Evolutionary conservation across 2,888 invertebrate species (phyloP).

Genomic region (Pterostichus madidus): DNA sequence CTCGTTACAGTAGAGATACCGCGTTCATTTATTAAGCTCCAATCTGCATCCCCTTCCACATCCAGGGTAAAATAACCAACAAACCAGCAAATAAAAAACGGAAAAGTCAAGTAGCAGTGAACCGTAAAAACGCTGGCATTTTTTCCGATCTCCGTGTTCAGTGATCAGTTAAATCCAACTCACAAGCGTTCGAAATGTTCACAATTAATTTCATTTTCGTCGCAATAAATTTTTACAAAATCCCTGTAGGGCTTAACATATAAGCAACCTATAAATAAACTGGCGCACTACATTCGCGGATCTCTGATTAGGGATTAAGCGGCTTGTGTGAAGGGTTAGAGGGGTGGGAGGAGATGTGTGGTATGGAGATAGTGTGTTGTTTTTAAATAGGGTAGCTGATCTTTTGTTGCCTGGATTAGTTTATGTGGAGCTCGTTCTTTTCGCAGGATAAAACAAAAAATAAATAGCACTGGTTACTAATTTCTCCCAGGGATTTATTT

Average conservation of each 20-base stretch:
- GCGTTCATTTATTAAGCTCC: constrained; percentile 22
- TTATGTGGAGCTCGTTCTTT: not conserved
- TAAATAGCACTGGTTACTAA: not conserved
- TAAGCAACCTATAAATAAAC: constrained; percentile 65
- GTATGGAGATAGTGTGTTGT: constrained; percentile 46
- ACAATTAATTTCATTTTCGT: constrained; percentile 64
- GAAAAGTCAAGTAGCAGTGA: constrained; percentile 41
- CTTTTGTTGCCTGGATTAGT: constrained; percentile 13
- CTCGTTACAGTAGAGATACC: constrained; percentile 7
- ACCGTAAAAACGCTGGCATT: constrained; percentile 46
- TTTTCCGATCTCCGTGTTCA: constrained; percentile 60
- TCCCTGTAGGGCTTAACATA: constrained; percentile 58
- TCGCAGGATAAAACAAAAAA: constrained; percentile 1
- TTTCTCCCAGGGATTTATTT: too few species aligned
- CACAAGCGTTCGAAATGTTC: constrained; percentile 59
- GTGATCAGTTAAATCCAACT: constrained; percentile 57
- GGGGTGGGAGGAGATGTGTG: not conserved
- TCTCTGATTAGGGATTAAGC: constrained; percentile 62
- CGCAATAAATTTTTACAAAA: constrained; percentile 65
- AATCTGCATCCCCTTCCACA: constrained; percentile 16
- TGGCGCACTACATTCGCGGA: constrained; percentile 19
- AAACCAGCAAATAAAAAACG: constrained; percentile 50
- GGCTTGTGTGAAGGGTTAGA: constrained; percentile 17
- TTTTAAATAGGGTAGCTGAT: constrained; percentile 27
- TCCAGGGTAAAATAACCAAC: constrained; percentile 34